These are phyloP conservation scores for Collichthys lucidus DNA, from an alignment of 2,113 vertebrate species.

Conservation along the genomic window DNA sequence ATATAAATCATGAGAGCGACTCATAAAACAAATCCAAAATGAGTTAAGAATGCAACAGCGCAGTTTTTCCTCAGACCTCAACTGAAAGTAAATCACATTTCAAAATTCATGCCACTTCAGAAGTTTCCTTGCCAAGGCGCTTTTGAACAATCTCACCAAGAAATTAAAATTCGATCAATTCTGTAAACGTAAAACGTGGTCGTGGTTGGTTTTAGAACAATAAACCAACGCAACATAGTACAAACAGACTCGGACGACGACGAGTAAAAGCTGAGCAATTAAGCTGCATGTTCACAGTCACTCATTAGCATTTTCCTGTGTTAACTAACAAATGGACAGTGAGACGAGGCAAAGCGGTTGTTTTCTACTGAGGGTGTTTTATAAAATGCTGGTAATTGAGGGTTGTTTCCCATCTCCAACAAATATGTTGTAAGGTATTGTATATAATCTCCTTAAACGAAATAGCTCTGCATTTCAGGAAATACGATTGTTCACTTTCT, in stretches of 20 bases:
- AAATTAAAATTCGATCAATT: not conserved
- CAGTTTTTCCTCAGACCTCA: not conserved
- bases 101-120: not conserved
- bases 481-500: not conserved
- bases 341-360: not conserved
- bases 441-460: not conserved
- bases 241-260: not conserved
- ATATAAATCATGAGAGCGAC: slow-evolving; percentile 18
- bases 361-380: not conserved
- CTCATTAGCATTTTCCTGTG: not conserved
- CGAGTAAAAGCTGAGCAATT: not conserved
- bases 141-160: not conserved
- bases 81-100: not conserved
- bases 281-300: not conserved
- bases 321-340: not conserved
- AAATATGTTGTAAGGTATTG: not conserved
- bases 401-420: not conserved
- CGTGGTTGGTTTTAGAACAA: no score
- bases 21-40: not conserved
- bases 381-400: no score
- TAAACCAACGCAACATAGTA: not conserved
- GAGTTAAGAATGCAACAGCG: slow-evolving; percentile 23
- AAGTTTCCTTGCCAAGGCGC: not conserved
- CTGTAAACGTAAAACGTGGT: not conserved
- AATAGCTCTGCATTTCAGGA: not conserved